A percentile compares a stretch with the other conserved stretches of the same genome.
phyloP scores from a whole-genome alignment of 2,113 vertebrate genomes.

The Microcebus lehilahytsara region DNA sequence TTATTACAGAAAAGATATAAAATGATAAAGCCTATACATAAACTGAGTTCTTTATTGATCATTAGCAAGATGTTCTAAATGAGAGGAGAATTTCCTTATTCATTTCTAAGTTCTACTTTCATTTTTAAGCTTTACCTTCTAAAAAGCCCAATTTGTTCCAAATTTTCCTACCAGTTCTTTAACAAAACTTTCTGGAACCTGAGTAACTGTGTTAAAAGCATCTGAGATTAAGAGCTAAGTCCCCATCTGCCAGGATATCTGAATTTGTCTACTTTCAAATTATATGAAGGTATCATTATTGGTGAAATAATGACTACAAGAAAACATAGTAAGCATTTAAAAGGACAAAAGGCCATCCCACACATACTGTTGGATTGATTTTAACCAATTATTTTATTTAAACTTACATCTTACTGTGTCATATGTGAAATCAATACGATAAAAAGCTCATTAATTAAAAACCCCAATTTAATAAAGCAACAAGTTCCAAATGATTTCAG shows the following conservation, averaged over 20 bases:
- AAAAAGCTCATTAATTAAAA: not conserved
- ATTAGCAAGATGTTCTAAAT: not conserved
- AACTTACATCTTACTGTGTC: not conserved
- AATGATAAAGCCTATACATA: not conserved
- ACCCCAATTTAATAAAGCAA: not conserved
- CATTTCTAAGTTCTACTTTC: not conserved
- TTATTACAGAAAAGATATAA: not conserved
- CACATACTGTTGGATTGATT: not conserved
- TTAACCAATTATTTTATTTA: not conserved
- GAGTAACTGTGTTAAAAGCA: not conserved
- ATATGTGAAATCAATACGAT: not conserved
- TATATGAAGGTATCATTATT: not conserved
- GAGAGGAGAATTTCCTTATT: not conserved
- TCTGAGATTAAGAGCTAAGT: conserved; percentile 18
- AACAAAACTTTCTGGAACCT: not conserved
- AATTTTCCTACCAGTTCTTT: not conserved
- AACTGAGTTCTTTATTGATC: not conserved
- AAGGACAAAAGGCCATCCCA: not conserved
- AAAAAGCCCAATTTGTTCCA: not conserved
- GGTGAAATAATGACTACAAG: not conserved
- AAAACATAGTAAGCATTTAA: not conserved
- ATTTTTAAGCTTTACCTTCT: not conserved
- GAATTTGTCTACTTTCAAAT: not conserved
- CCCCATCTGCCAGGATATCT: not conserved
- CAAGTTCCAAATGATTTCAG: not conserved